Evolutionary conservation across 1,140 invertebrate species (phyloP), one percentile per base, ranked within the genome.

Genomic region (Penaeus vannamei): DNA sequence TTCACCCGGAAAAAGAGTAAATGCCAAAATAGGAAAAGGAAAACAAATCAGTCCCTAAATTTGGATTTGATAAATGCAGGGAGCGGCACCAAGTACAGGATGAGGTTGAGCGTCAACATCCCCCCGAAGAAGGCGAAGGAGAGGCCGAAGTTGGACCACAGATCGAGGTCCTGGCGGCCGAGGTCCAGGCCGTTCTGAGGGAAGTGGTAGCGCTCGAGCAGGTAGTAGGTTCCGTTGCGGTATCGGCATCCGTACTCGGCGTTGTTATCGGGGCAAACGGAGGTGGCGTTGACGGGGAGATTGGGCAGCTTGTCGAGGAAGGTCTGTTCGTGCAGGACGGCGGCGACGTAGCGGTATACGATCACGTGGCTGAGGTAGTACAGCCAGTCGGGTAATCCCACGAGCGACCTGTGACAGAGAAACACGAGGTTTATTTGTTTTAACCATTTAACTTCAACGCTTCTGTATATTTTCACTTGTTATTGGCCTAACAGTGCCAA

Each of bases 11-110:
- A 20, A 20, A 36, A 22, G 76, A 79, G 8, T 42, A 7, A 42
- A 42, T 42, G 36, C 36, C 36, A 42, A 42, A 42, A 5, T 2
- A 42, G 36, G 36, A 5, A 36, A 46, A 29, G 76, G 0, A 79
- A 8, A 79, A 79, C n/a, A 79, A 29, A 26, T 94, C 93, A 97
- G 92, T 97, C 97, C 92, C 97, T 95, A 93, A 98, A 98, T 93
- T 98, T 98, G 36, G 96, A 95, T 92, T 97, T 97, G 12, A 98
- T 94, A 92, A 96, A 97, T n/a, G 95, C 95, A 0, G 97, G 97
- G 86, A 98, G 92, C 0, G 97, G 97, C 89, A 98, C 94, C 22
- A 97, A 93, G 93, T 98, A 98, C 26, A 98, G 93, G 84, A 98
- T 94, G 91, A 97, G 95, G 92, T 98, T 98, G 0, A 98, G 94